Base-by-base conservation (phyloP, 2,797 vertebrate species). In the Garrulus glandarius region DNA sequence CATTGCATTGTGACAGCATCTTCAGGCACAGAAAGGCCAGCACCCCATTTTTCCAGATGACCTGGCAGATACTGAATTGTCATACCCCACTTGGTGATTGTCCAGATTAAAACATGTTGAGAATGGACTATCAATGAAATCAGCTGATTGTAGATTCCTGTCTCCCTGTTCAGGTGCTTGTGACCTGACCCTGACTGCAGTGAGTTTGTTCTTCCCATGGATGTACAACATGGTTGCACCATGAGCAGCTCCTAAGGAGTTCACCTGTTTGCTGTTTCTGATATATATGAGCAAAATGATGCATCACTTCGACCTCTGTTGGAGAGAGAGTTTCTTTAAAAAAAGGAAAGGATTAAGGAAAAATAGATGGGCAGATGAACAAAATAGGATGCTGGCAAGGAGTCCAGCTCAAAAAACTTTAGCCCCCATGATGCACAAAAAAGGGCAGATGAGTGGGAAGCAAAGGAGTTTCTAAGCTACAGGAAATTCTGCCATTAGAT, bases 351-450 rank as follows among this genome's bases (percentile, higher is more conserved):
- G 56, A 47, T 34, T 44, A 59, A 55, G 18, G 27, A 53, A 43
- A 93, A 70, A n/a, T 14, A 37, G 11, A 53, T 37, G 49, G 21
- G 17, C 6, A 63, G 36, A 46, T n/a, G 32, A 29, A 75, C 4
- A 19, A 70, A 83, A 27, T 1, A 67, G 13, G 32, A 67, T 12
- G 8, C 4, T 84, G 29, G 5, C 4, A 13, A 55, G 26, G 8
- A 7, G 3, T 67, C 13, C 27, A 44, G 32, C 15, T 78, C 41
- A 56, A 77, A 79, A 91, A 91, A 7, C 9, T 44, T 63, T 36
- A 52, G 18, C 4, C 1, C 3, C 8, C 3, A 29, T 21, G 19
- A 56, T 3, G 21, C 11, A 41, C 1, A 39, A 11, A 53, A 67
- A 71, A 53, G 27, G 9, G 34, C 3, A 0, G 0, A 37, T 29